These are phyloP conservation scores for Lepidostoma basale DNA, from an alignment of 1,140 invertebrate genomes.

Conservation along the genomic window DNA sequence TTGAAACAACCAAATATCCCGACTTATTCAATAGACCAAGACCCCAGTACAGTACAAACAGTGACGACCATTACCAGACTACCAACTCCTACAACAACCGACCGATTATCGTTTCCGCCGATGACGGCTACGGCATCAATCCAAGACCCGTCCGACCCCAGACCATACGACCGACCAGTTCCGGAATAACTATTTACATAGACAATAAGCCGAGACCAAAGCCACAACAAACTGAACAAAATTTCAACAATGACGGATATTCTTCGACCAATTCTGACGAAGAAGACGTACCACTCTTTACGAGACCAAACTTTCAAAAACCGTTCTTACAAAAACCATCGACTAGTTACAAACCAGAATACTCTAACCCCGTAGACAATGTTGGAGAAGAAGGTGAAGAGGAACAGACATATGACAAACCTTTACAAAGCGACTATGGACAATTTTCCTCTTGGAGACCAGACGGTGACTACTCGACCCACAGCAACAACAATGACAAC, in stretches of 20 bases:
- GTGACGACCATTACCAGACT: constrained; percentile 3
- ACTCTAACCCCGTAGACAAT: constrained; percentile 34
- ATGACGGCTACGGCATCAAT: constrained; percentile 26
- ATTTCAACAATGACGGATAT: constrained; percentile 26
- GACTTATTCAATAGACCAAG: constrained; percentile 29
- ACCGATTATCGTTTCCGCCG: constrained; percentile 25
- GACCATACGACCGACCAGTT: constrained; percentile 26
- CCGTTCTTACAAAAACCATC: constrained; percentile 37
- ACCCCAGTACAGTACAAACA: constrained; percentile 21
- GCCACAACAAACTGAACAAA: constrained; percentile 11
- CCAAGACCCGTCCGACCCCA: constrained; percentile 29
- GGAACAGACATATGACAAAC: constrained; percentile 27
- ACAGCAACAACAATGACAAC: background rate
- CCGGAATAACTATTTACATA: constrained; percentile 44
- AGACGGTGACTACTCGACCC: background rate
- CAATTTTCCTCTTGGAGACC: constrained; percentile 37
- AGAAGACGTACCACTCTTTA: constrained; percentile 40
- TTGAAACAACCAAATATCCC: constrained; percentile 50
- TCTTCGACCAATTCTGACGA: constrained; percentile 12
- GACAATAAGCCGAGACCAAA: constrained; percentile 38
- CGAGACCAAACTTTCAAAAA: constrained; percentile 39
- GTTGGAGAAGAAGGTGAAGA: constrained; percentile 5
- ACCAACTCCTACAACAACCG: background rate
- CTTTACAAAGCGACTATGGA: constrained; percentile 41
- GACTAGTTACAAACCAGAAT: constrained; percentile 26